A percentile compares a stretch with the other conserved stretches of the same genome.
phyloP scores from a whole-genome alignment of 2,797 vertebrate species.

The Acrocephalus scirpaceus region DNA sequence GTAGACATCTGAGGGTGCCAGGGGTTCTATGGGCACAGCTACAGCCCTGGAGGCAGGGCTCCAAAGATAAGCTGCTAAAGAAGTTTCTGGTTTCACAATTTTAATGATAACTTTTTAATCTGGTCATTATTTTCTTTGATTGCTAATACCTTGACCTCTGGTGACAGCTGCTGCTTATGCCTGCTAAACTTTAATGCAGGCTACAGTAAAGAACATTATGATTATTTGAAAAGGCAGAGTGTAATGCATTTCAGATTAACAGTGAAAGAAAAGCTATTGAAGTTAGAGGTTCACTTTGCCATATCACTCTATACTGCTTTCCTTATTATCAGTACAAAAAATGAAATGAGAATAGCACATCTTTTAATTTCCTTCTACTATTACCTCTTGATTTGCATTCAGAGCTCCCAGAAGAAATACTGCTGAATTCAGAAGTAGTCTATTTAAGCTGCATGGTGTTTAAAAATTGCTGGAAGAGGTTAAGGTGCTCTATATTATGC shows the following conservation, averaged over 20 bases:
- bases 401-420: slow-evolving; percentile 76
- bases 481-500: slow-evolving; percentile 65
- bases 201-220: slow-evolving; percentile 67
- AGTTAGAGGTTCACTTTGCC: slow-evolving; percentile 64
- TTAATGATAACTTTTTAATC: slow-evolving; percentile 63
- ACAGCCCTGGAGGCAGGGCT: not conserved
- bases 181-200: slow-evolving; percentile 57
- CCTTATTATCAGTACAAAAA: slow-evolving; percentile 72
- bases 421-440: slow-evolving; percentile 70
- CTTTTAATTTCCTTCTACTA: slow-evolving; percentile 76
- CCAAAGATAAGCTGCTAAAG: not conserved
- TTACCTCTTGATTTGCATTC: slow-evolving; percentile 78
- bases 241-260: slow-evolving; percentile 72
- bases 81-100: slow-evolving; percentile 46
- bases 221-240: slow-evolving; percentile 68
- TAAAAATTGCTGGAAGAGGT: slow-evolving; percentile 72
- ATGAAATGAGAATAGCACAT: slow-evolving; percentile 74
- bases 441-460: slow-evolving; percentile 75
- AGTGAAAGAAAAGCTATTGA: slow-evolving; percentile 72
- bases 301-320: slow-evolving; percentile 61
- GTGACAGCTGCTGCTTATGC: slow-evolving; percentile 63
- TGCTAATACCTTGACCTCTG: slow-evolving; percentile 67
- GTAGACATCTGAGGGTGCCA: not conserved
- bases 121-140: slow-evolving; percentile 72
- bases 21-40: not conserved